Conservation (phyloP, 2,113 vertebrate species). For the Probosciger aterrimus region DNA sequence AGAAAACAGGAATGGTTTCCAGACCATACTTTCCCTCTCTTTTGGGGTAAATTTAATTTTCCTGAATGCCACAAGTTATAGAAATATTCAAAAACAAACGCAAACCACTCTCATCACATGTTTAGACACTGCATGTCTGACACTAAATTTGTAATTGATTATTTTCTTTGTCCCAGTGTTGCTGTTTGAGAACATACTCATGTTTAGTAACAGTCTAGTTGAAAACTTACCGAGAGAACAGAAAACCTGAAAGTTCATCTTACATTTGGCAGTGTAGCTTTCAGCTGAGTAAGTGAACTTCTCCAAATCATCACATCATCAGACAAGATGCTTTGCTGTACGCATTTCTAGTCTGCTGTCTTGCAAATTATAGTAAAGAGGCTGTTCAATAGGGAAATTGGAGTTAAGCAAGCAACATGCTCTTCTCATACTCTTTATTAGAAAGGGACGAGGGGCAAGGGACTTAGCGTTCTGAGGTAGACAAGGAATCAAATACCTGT, state of each 20-base stretch:
- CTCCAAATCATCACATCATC: not conserved
- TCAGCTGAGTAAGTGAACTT: not conserved
- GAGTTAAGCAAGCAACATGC: not conserved
- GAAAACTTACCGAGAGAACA: not conserved
- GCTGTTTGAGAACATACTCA: not conserved
- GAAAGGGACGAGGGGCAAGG: accelerated
- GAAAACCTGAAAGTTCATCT: not conserved
- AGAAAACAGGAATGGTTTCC: not conserved
- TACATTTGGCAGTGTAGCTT: not conserved
- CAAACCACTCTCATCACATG: not conserved
- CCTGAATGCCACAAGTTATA: not conserved
- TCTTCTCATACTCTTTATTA: not conserved
- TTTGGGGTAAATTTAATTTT: not conserved
- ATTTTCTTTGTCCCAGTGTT: not conserved
- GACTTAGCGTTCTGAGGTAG: not conserved
- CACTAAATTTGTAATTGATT: not conserved
- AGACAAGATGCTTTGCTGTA: not conserved
- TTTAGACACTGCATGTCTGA: not conserved
- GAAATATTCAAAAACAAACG: not conserved
- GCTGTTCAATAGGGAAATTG: not conserved
- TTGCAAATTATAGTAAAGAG: not conserved
- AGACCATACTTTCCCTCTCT: not conserved
- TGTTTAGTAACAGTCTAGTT: not conserved
- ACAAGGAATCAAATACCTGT: not conserved
- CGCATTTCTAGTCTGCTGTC: not conserved